Evolutionary conservation across 2,113 vertebrate genomes (phyloP), one percentile per base, ranked within the genome.

Genomic region (Globicephala melas): DNA sequence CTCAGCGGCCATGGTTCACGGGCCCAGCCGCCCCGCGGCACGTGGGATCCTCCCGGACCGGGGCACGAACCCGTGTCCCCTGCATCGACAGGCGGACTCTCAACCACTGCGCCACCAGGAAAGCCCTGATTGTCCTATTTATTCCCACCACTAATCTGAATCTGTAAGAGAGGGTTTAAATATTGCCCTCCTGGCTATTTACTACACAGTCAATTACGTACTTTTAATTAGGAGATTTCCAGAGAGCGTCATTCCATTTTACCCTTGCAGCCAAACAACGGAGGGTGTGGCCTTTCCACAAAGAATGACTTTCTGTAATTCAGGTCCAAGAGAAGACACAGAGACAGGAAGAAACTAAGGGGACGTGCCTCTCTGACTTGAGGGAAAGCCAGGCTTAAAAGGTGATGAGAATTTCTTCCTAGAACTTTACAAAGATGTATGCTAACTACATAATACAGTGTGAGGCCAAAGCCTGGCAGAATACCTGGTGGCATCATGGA

Each of bases 161-260:
- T 68, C 86, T 91, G 89, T 87, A 93, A 93, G 88, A 26, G 96
- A 76, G 84, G 36, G 31, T 73, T 86, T 41, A 86, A 97, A 89
- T 88, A 47, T 62, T 55, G 41, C 70, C 28, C 31, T 13, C 0
- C 44, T 67, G 73, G 79, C 38, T 94, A 70, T 81, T 85, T 84
- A 74, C 23, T 44, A 71, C 58, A 73, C n/a, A 77, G 71, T 71
- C 21, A 88, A 77, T 80, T 80, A 60, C 33, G 23, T 81, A 79
- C 31, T 94, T 36, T 96, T 88, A 86, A 96, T 94, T 74, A 96
- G 90, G 91, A 89, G 68, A 88, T 79, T 95, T 96, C 92, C 92
- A 82, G 62, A 96, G 77, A 87, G 91, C 9, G n/a, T 93, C 55
- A 8, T 65, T 83, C 36, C 79, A 21, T 53, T 73, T 93, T 41